Evolutionary conservation across 2,888 invertebrate species (phyloP).

Genomic region (Ischnura elegans): DNA sequence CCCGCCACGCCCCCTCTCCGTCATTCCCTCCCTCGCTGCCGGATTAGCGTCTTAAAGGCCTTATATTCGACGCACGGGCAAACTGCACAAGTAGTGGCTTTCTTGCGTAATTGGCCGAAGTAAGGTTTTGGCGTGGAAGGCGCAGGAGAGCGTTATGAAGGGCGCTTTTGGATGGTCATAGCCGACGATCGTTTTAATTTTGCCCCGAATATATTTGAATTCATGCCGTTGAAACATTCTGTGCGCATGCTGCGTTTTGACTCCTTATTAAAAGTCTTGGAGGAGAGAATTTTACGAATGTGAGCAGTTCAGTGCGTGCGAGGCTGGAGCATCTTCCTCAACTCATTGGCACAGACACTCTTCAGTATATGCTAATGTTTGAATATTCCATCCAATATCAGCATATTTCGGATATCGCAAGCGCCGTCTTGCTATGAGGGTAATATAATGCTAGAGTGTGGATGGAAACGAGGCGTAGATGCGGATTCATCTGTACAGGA

Average conservation of each 20-base stretch:
- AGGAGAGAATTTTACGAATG: neutral
- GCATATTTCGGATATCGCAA: too few species aligned
- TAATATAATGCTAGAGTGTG: too few species aligned
- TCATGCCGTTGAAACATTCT: neutral
- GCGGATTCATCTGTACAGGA: too few species aligned
- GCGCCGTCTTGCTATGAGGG: too few species aligned
- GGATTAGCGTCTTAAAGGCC: constrained; percentile 35
- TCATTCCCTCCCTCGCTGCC: neutral
- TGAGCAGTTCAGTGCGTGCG: too few species aligned
- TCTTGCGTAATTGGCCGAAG: constrained; percentile 5
- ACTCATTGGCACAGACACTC: too few species aligned
- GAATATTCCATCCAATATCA: too few species aligned
- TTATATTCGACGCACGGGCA: constrained; percentile 12
- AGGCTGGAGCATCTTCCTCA: too few species aligned
- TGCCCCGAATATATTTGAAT: constrained; percentile 21
- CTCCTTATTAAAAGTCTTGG: neutral
- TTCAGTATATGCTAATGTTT: too few species aligned
- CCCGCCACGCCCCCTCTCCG: neutral
- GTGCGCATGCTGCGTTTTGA: neutral
- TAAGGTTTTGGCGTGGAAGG: neutral
- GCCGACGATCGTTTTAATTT: constrained; percentile 4
- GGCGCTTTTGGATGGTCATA: neutral
- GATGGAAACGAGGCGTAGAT: too few species aligned
- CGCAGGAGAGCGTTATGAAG: neutral
- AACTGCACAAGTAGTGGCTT: constrained; percentile 4